Percentiles rank a stretch among this genome's conserved stretches.
These are phyloP conservation scores for Alsophila aescularia DNA, from an alignment of 2,888 invertebrate genomes.

Conservation along the genomic window DNA sequence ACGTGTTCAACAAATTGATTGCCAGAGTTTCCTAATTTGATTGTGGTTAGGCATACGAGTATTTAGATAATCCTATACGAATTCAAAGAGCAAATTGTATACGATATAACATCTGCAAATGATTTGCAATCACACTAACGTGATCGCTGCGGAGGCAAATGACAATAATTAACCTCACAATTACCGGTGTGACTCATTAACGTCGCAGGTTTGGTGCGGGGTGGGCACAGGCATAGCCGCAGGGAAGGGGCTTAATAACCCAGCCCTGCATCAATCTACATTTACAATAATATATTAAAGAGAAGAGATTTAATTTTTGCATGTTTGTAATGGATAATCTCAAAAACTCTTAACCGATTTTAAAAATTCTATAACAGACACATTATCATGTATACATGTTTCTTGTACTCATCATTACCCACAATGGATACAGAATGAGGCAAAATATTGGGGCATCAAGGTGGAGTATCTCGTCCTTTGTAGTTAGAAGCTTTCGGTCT, in stretches of 20 bases:
- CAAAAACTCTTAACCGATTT: too few relatives aligned
- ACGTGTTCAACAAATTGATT: neutral
- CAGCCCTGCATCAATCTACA: too few relatives aligned
- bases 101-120: conserved; percentile 8
- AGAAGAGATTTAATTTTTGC: too few relatives aligned
- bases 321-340: too few relatives aligned
- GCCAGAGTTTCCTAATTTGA: neutral
- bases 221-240: neutral
- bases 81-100: conserved; percentile 2
- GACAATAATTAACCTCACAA: conserved; percentile 28
- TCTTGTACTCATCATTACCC: too few relatives aligned
- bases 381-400: too few relatives aligned
- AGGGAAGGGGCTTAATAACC: neutral
- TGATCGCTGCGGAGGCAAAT: conserved; percentile 17
- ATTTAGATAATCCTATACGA: neutral
- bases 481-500: too few relatives aligned
- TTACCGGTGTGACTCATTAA: conserved; percentile 19
- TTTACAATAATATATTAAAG: too few relatives aligned
- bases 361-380: too few relatives aligned
- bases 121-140: conserved; percentile 19
- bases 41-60: neutral
- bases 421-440: too few relatives aligned
- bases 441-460: too few relatives aligned
- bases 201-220: conserved; percentile 5
- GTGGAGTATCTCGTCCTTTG: too few relatives aligned